Conservation (phyloP, 1,140 invertebrate species). For the Calliopsis andreniformis region DNA sequence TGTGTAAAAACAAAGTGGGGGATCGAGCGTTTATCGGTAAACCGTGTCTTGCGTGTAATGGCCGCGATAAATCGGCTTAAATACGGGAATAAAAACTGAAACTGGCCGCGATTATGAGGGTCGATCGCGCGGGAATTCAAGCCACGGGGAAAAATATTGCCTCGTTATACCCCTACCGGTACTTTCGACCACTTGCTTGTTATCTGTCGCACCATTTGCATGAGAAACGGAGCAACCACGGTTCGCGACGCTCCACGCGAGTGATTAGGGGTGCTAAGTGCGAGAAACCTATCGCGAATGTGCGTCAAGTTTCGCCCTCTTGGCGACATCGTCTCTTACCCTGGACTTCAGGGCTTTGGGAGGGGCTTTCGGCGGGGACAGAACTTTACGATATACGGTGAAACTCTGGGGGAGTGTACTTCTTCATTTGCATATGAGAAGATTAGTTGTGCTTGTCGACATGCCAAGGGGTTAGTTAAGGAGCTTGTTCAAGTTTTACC, state of each 20-base stretch:
- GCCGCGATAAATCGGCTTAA: slow-evolving; percentile 34
- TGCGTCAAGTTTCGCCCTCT: too few species aligned
- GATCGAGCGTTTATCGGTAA: slow-evolving; percentile 2
- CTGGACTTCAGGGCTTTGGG: too few species aligned
- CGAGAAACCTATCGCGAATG: neutral
- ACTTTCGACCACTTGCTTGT: slow-evolving; percentile 42
- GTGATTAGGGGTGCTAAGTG: slow-evolving; percentile 34
- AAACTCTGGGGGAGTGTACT: too few species aligned
- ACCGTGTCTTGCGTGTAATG: slow-evolving; percentile 15
- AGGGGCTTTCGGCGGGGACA: too few species aligned
- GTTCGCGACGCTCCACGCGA: neutral
- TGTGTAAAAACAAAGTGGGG: neutral
- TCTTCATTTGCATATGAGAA: too few species aligned
- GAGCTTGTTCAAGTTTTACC: too few species aligned
- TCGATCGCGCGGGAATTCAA: slow-evolving; percentile 29
- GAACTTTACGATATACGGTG: too few species aligned
- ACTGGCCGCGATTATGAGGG: neutral
- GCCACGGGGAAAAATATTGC: slow-evolving; percentile 35
- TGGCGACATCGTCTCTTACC: too few species aligned
- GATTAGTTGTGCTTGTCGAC: too few species aligned
- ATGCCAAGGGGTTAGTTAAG: too few species aligned
- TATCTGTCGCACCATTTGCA: slow-evolving; percentile 53
- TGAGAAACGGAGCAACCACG: slow-evolving; percentile 32
- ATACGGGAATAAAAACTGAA: slow-evolving; percentile 20
- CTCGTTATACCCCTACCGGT: slow-evolving; percentile 28